Percentiles rank a stretch among this genome's conserved stretches.
Evolutionary conservation across 2,888 invertebrate genomes (phyloP).

Genomic region (Habrosyne pyritoides): DNA sequence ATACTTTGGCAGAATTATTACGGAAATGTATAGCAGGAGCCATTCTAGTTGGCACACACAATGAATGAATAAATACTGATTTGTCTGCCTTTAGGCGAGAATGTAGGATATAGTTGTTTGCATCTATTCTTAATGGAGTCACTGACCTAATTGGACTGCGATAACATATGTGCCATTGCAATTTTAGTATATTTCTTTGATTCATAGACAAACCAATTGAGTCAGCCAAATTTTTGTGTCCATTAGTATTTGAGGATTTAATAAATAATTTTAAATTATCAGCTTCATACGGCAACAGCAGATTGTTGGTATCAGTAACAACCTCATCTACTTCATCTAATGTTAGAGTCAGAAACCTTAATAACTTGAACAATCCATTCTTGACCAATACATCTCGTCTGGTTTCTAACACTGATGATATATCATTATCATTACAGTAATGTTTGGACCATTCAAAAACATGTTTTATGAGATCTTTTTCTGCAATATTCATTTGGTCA

Average conservation of each 20-base stretch:
- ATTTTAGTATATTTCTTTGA: constrained; percentile 57
- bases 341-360: constrained; percentile 70
- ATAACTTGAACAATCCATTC: constrained; percentile 67
- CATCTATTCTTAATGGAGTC: constrained; percentile 67
- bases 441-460: constrained; percentile 81
- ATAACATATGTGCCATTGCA: constrained; percentile 70
- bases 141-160: constrained; percentile 67
- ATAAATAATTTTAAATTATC: constrained; percentile 44
- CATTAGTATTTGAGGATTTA: constrained; percentile 28
- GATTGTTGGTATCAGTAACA: constrained; percentile 51
- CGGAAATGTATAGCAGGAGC: constrained; percentile 64
- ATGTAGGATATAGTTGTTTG: constrained; percentile 56
- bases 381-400: constrained; percentile 68
- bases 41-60: constrained; percentile 74
- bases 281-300: constrained; percentile 60
- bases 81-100: constrained; percentile 69
- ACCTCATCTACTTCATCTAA: constrained; percentile 68
- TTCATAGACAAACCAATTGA: constrained; percentile 28
- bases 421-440: constrained; percentile 74
- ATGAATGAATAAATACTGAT: constrained; percentile 72
- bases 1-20: constrained; percentile 56
- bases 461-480: constrained; percentile 79
- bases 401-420: constrained; percentile 65
- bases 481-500: constrained; percentile 76
- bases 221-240: constrained; percentile 30